Conservation (phyloP, 2,797 vertebrate genomes). For the Argyrosomus regius region DNA sequence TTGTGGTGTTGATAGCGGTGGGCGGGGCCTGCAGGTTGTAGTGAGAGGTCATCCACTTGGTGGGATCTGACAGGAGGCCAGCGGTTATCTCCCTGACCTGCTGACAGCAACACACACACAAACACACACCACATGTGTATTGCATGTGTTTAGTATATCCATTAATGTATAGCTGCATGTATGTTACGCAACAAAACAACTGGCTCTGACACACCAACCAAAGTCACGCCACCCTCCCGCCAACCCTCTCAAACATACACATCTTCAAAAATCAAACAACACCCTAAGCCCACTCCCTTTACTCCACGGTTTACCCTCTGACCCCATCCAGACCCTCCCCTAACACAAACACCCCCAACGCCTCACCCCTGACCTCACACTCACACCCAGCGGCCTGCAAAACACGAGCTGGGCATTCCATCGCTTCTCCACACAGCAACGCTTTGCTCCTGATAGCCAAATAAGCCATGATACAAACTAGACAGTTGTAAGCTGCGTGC, state of each 20-base stretch:
- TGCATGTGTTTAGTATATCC: no score
- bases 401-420: slow-evolving; percentile 55
- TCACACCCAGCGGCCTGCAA: slow-evolving; percentile 50
- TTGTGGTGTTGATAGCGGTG: slow-evolving; percentile 58
- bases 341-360: slow-evolving; percentile 67
- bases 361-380: slow-evolving; percentile 70
- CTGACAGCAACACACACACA: slow-evolving; percentile 58
- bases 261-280: slow-evolving; percentile 72
- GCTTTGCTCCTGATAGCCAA: slow-evolving; percentile 11
- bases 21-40: slow-evolving; percentile 54
- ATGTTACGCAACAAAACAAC: slow-evolving; percentile 17
- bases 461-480: neutral
- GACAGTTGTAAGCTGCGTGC: neutral
- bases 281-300: slow-evolving; percentile 63
- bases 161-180: no score
- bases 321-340: slow-evolving; percentile 67
- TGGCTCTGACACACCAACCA: slow-evolving; percentile 20
- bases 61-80: slow-evolving; percentile 64
- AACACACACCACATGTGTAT: neutral
- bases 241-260: slow-evolving; percentile 48
- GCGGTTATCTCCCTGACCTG: slow-evolving; percentile 68
- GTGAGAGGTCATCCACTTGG: slow-evolving; percentile 60
- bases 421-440: neutral
- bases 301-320: slow-evolving; percentile 59
- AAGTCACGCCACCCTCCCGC: slow-evolving; percentile 14